Conservation (phyloP, 1,140 invertebrate genomes). For the Brachionus rubens region DNA sequence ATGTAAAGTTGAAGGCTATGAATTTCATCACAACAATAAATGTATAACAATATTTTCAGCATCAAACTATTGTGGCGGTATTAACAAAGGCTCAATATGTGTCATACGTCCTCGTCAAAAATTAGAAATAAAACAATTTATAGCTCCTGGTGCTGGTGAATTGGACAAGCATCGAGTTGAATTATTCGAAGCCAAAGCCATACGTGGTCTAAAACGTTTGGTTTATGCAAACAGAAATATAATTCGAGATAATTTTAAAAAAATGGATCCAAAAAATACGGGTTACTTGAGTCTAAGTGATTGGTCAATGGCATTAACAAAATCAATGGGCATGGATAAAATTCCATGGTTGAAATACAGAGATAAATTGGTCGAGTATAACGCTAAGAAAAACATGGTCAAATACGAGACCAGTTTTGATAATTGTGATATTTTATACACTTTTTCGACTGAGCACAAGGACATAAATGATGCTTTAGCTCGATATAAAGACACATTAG, state of each 20-base stretch:
- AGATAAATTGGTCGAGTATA: constrained; percentile 71
- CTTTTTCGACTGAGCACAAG: constrained; percentile 50
- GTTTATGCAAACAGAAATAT: constrained; percentile 69
- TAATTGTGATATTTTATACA: constrained; percentile 62
- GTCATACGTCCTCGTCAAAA: constrained; percentile 65
- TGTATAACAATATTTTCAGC: constrained; percentile 88
- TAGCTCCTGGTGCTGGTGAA: constrained; percentile 62
- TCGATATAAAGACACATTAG: constrained; percentile 36
- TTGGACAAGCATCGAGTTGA: constrained; percentile 63
- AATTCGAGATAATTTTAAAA: constrained; percentile 70
- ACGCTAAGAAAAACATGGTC: constrained; percentile 63
- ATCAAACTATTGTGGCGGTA: constrained; percentile 89
- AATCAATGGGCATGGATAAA: constrained; percentile 68
- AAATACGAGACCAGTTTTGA: constrained; percentile 71
- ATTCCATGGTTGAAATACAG: constrained; percentile 77
- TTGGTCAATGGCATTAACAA: constrained; percentile 76
- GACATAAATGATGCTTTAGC: constrained; percentile 44
- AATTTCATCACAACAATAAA: constrained; percentile 75
- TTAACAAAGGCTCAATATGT: constrained; percentile 84
- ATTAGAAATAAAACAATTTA: constrained; percentile 68
- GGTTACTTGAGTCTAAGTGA: constrained; percentile 71
- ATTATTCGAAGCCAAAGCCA: constrained; percentile 74
- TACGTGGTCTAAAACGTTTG: constrained; percentile 72
- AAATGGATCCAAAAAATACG: constrained; percentile 68
- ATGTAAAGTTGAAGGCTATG: constrained; percentile 84